These are phyloP conservation scores for Eumeta japonica DNA, from an alignment of 1,140 invertebrate species.

Conservation along the genomic window DNA sequence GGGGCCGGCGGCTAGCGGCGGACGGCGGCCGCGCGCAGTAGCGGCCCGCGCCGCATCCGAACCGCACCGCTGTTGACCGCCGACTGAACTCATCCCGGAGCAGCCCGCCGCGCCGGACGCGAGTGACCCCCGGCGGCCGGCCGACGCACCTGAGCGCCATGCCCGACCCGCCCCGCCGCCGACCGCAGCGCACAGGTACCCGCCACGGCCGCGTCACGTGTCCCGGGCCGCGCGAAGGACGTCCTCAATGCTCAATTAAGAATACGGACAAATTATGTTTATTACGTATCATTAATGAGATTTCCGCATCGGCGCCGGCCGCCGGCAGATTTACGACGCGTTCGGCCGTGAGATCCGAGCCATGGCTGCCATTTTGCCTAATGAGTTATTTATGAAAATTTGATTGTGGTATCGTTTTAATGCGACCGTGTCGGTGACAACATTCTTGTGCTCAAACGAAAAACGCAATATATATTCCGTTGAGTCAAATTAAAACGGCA, in stretches of 20 bases:
- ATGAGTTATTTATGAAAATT: constrained; percentile 55
- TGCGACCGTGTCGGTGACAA: no score
- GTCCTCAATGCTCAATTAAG: constrained; percentile 4
- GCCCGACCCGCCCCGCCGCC: no score
- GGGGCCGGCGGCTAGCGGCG: constrained; percentile 24
- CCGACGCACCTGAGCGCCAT: constrained; percentile 25
- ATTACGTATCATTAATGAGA: constrained; percentile 1
- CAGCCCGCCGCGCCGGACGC: constrained; percentile 31
- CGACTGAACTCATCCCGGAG: constrained; percentile 34
- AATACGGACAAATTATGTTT: background rate
- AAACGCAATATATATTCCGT: no score
- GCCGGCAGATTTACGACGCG: constrained; percentile 48
- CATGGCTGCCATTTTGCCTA: constrained; percentile 51
- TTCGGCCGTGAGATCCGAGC: constrained; percentile 51
- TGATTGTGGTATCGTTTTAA: constrained; percentile 26
- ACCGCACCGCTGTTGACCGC: constrained; percentile 35
- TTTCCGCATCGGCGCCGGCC: constrained; percentile 5
- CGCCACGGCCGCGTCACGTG: no score
- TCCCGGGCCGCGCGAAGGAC: no score
- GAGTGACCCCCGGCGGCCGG: constrained; percentile 40
- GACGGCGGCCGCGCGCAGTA: constrained; percentile 23
- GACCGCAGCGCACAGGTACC: constrained; percentile 34
- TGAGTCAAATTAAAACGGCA: no score
- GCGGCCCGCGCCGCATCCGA: constrained; percentile 36
- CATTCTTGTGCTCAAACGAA: no score